phyloP scores from a whole-genome alignment of 2,797 vertebrate genomes.

The Lacerta bilineata region DNA sequence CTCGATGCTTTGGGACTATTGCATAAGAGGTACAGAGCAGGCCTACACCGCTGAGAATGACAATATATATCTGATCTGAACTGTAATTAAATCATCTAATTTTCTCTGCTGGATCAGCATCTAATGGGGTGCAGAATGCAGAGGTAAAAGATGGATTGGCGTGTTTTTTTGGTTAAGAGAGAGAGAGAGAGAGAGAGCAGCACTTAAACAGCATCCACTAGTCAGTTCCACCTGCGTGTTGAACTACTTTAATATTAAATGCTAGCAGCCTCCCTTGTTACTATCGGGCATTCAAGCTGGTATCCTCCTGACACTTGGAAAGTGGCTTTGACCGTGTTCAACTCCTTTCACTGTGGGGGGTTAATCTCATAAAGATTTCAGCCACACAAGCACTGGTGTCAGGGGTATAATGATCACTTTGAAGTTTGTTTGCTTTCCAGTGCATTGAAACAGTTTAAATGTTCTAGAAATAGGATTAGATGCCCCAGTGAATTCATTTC shows the following conservation, averaged over 20 bases:
- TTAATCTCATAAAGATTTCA: slow-evolving; percentile 88
- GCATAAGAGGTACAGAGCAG: not conserved
- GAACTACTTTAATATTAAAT: slow-evolving; percentile 59
- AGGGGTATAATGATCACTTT: slow-evolving; percentile 87
- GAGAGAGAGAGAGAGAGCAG: not conserved
- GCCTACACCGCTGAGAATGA: not conserved
- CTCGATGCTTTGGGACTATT: slow-evolving; percentile 1
- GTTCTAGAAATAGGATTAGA: slow-evolving; percentile 87
- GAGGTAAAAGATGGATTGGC: slow-evolving; percentile 12
- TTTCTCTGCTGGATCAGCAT: slow-evolving; percentile 26
- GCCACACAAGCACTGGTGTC: slow-evolving; percentile 83
- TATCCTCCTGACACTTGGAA: slow-evolving; percentile 79
- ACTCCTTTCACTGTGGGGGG: slow-evolving; percentile 81
- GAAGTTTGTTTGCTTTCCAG: slow-evolving; percentile 86
- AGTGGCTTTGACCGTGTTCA: slow-evolving; percentile 80
- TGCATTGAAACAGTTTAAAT: slow-evolving; percentile 84
- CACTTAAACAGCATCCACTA: not conserved
- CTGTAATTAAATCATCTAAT: slow-evolving; percentile 39
- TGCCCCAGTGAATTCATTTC: slow-evolving; percentile 85
- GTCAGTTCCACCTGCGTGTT: not conserved
- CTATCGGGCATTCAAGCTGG: slow-evolving; percentile 68
- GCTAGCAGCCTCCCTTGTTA: slow-evolving; percentile 66
- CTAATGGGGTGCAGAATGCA: slow-evolving; percentile 34
- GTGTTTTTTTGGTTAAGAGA: not conserved
- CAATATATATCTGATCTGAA: slow-evolving; percentile 28